Evolutionary conservation across 2,113 vertebrate genomes (phyloP), one percentile per base, ranked within the genome.

Genomic region (Oostethus manadensis): DNA sequence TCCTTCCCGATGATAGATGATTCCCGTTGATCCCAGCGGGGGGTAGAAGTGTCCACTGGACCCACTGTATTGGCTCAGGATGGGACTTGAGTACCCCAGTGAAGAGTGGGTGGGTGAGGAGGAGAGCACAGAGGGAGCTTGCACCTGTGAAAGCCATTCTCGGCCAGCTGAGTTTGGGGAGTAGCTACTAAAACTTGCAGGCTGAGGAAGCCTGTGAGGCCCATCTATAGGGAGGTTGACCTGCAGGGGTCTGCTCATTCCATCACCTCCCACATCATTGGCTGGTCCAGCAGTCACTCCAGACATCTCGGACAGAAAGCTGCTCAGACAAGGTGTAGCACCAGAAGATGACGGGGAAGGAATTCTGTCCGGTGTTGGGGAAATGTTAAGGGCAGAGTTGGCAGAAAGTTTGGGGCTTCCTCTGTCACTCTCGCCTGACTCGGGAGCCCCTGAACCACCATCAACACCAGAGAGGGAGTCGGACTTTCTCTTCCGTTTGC

Each of bases 401-500:
- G 70, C 58, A 6, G 70, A 85, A 8, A 56, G 90, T 88, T 88
- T 90, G 83, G 77, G 93, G 81, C 77, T 94, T 46, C 87, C 85
- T 10, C 60, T 81, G 26, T 87, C 88, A 26, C 83, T 82, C 57
- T 98, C 93, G 0, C 88, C 80, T 54, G 94, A 92, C 65, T 97
- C 94, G 0, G 91, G 77, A 8, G 74, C 78, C 23, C 79, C 84
- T 11, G 87, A 63, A 16, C 56, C 35, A 15, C 86, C 79, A 0
- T 91, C 73, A 5, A 76, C 73, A 15, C 77, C 73, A 2, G 88
- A 58, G 3, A 89, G 83, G 0, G 84, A 44, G 3, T 99, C 97
- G 0, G 97, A 94, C 82, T 98, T 99, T 59, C 96, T 95, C 86
- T 99, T 99, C 66, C 97, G 91, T 85, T 99, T 99, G 83, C 97